phyloP scores from a whole-genome alignment of 2,888 invertebrate species.

The Strigamia crassipes region DNA sequence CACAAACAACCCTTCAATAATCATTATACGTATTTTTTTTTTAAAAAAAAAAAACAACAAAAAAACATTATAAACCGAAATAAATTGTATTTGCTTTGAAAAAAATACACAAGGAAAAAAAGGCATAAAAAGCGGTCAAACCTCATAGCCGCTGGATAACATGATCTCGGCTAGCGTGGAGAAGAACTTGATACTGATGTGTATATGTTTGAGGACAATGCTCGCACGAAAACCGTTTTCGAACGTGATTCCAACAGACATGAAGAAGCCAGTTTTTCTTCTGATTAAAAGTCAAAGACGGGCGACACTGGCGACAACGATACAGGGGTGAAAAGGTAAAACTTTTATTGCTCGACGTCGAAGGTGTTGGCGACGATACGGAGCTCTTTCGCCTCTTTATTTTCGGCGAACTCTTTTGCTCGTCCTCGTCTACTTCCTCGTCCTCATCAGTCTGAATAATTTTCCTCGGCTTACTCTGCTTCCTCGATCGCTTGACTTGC shows the following conservation, averaged over 20 bases:
- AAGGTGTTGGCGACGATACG: not conserved
- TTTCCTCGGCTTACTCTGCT: slow-evolving; percentile 49
- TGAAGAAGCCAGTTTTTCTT: slow-evolving; percentile 58
- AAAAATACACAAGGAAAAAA: not conserved
- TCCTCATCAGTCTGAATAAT: slow-evolving; percentile 44
- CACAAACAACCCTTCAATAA: not conserved
- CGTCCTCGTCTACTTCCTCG: slow-evolving; percentile 20
- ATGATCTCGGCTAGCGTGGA: slow-evolving; percentile 56
- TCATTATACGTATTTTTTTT: not conserved
- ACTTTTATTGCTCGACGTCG: not conserved
- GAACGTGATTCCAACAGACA: slow-evolving; percentile 63
- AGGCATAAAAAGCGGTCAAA: not conserved
- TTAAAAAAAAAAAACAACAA: no score
- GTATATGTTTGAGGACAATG: slow-evolving; percentile 61
- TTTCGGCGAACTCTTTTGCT: not conserved
- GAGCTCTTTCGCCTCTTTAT: not conserved
- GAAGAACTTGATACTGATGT: slow-evolving; percentile 63
- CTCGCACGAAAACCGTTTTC: slow-evolving; percentile 61
- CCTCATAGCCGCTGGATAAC: slow-evolving; percentile 32
- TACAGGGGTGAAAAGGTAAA: not conserved
- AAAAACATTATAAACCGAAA: not conserved
- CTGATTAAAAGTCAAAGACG: slow-evolving; percentile 26
- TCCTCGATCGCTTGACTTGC: slow-evolving; percentile 49
- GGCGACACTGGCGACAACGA: slow-evolving; percentile 48
- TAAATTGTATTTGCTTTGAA: not conserved